Base-by-base conservation (phyloP, 2,888 invertebrate genomes). In the Parochlus steinenii region DNA sequence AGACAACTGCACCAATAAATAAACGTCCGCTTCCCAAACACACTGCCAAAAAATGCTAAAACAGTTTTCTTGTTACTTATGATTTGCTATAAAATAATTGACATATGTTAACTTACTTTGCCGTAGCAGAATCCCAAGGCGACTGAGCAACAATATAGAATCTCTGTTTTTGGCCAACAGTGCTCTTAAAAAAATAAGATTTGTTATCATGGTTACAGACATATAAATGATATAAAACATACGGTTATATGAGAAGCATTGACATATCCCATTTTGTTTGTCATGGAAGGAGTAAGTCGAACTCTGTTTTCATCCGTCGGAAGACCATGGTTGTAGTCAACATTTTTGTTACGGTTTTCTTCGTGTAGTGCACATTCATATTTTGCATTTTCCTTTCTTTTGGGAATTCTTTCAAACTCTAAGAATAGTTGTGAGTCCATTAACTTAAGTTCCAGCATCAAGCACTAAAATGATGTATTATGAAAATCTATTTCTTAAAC, bases 221-320 rank as follows among this genome's bases (percentile, higher is more conserved):
- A 25, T 25, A 18, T 14, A 33, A 11, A 5, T 18, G 3, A 11
- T 10, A 20, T 5, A 12, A 33, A 38, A 40, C 45, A 53, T 54
- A 86, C 87, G 47, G 82, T 81, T 41, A 92, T 73, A 50, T 87
- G 82, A 3, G 87, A 89, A 2, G 90, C 90, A 62, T 92, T 92
- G 44, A 92, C 81, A 49, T 92, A 93, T 10, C 92, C 92, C 49
- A 71, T 71, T 35, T 78, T 75, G 58, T 93, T 92, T 45, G 71
- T 71, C 48, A 78, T 75, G 7, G 76, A 71, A 5, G 89, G 81
- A n/a, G 75, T 74, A 15, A 92, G 61, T 40, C 79, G 67, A 22
- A 92, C 78, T 33, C 90, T 60, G 54, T 86, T 90, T 50, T 86
- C 85, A 49, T 87, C 90, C 53, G 92, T 93, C 1, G 92, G 92